Evolutionary conservation across 2,888 invertebrate genomes (phyloP), one percentile per base, ranked within the genome.

Genomic region (Arctia plantaginis): DNA sequence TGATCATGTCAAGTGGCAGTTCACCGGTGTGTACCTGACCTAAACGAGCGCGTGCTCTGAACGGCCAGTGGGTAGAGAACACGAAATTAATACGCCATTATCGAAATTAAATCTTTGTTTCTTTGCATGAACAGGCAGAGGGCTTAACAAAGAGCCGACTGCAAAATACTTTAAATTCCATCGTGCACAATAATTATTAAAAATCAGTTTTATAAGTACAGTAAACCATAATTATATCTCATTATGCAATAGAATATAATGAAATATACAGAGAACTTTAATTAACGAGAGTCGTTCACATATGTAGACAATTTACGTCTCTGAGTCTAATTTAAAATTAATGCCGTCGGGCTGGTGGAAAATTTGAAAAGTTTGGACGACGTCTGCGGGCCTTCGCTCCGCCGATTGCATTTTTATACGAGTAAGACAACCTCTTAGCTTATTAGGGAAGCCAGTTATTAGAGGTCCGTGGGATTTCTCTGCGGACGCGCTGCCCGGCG

Each of bases 341-440:
- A 94, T 94, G 92, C 92, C 88, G 90, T 88, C 87, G 90, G 89
- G 90, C 88, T 90, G 89, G 92, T 91, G 91, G 95, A 92, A 95
- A 94, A 95, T 95, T 94, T 94, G 92, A 95, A 95, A 95, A 95
- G 95, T 95, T 95, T 93, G 86, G 93, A 94, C 93, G 94, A 93
- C 91, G 89, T 89, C 91, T 90, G 85, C 90, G 88, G 87, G 91
- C 91, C 90, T 90, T 86, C 88, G 91, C 90, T 89, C 88, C 89
- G 90, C 87, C 93, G 92, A 94, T 94, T 93, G 94, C 93, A 94
- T 94, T 94, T 95, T 94, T 94, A 93, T 93, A 93, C 91, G 88
- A 91, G 90, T 86, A 93, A 93, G 92, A 94, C 93, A 93, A 92
- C 93, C 94, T 93, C 93, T 93, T 94, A 94, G 94, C 94, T 95